phyloP scores from a whole-genome alignment of 2,797 vertebrate genomes.

The Psittacula derbiana region DNA sequence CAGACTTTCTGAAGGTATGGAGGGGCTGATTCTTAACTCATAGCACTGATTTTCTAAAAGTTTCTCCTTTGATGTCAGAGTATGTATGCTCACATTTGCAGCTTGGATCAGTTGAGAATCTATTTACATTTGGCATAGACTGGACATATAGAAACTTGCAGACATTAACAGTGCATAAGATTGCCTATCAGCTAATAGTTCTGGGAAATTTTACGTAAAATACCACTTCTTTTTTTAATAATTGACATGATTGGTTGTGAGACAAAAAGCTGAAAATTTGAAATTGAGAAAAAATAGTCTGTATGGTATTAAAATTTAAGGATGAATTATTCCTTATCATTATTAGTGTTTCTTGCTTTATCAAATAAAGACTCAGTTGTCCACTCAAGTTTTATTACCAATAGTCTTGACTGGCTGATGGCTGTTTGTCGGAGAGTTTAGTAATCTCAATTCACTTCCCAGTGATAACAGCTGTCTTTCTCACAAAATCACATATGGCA shows the following conservation, averaged over 20 bases:
- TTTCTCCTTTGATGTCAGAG: not conserved
- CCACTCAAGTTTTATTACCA: not conserved
- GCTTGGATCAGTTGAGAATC: not conserved
- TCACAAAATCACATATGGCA: slow-evolving; percentile 11
- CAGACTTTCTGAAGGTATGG: not conserved
- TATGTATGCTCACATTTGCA: not conserved
- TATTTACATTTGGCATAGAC: not conserved
- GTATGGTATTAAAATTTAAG: not conserved
- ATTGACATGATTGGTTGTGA: not conserved
- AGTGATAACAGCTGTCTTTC: slow-evolving; percentile 23
- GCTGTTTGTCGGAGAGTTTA: slow-evolving; percentile 6
- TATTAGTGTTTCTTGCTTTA: not conserved
- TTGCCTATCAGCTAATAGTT: not conserved
- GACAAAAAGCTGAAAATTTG: not conserved
- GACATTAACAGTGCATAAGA: not conserved
- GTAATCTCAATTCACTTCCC: not conserved
- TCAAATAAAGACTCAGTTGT: not conserved
- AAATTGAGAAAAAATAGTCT: not conserved
- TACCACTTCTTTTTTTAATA: not conserved
- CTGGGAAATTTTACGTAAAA: not conserved
- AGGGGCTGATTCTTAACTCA: not conserved
- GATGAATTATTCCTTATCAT: not conserved
- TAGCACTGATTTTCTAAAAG: not conserved
- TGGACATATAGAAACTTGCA: not conserved
- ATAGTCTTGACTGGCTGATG: not conserved